Base-by-base conservation (phyloP, 2,888 invertebrate species). In the Nezara viridula region DNA sequence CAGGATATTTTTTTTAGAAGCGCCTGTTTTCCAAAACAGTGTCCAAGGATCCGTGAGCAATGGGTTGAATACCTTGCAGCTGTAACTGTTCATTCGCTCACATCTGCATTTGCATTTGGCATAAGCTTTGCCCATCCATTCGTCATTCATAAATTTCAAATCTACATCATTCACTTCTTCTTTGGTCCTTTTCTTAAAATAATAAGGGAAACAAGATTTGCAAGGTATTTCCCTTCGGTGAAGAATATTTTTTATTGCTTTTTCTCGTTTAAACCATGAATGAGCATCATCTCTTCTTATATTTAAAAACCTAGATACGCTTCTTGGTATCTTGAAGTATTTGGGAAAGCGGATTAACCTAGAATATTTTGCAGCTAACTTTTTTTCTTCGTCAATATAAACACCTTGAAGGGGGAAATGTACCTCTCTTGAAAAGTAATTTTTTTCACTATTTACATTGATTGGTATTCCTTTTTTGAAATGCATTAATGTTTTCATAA, bases 211-310 rank as follows among this genome's bases (percentile, higher is more conserved):
- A 66, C 66, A 66, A 66, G 32, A 66, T 66, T 19, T 32, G 60
- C 60, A 66, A 66, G 66, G 66, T 66, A 66, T 66, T 60, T 66
- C 66, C 32, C 32, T 32, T 66, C 66, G 66, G 32, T 66, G 66
- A 19, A 32, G 32, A 6, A 66, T 66, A 0, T 66, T 66, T 32
- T 19, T 19, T 19, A 66, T 60, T 16, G 5, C 32, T 32, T 5
- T 66, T 16, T 66, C 32, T 5, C 2, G 1, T 32, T 32, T 66
- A 19, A 32, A 16, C 32, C 32, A 37, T 6, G 66, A 66, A 66
- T 66, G 32, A 32, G 32, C 6, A 66, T 32, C 1, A 32, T 32
- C 19, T 32, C 19, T 66, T 37, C 32, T 66, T 32, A 7, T 32
- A 66, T 66, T 6, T 32, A 32, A 66, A 32, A 12, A 32, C 16